Conservation (phyloP, 2,797 vertebrate species). For the Parauchenoglanis ngamensis region DNA sequence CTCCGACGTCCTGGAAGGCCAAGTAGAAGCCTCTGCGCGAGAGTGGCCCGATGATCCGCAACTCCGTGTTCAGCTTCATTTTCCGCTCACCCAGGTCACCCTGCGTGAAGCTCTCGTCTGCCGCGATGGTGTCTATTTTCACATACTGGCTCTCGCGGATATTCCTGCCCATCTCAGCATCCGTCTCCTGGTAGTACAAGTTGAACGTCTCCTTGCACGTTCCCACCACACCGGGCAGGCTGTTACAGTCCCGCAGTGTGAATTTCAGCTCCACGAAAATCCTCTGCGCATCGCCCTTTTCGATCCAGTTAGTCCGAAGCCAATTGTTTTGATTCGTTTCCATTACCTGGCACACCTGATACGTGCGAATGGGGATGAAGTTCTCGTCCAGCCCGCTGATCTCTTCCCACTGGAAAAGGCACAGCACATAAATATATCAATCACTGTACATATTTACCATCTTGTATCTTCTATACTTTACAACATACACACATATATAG, state of each 20-base stretch:
- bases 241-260: slow-evolving; percentile 99
- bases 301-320: slow-evolving; percentile 99
- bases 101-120: slow-evolving; percentile 99
- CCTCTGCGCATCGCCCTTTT: slow-evolving; percentile 96
- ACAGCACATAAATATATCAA: slow-evolving; percentile 50
- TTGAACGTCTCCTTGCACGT: slow-evolving; percentile 99
- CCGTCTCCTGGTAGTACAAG: slow-evolving; percentile 98
- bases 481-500: background rate
- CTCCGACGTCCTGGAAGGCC: slow-evolving; percentile 98
- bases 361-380: slow-evolving; percentile 97
- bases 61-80: slow-evolving; percentile 99
- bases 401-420: slow-evolving; percentile 94
- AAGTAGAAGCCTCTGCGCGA: slow-evolving; percentile 96
- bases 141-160: slow-evolving; percentile 96
- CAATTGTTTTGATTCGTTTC: slow-evolving; percentile 99
- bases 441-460: background rate
- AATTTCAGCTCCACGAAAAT: slow-evolving; percentile 99
- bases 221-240: slow-evolving; percentile 96
- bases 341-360: slow-evolving; percentile 99
- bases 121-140: slow-evolving; percentile 99
- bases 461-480: no score
- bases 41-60: slow-evolving; percentile 95
- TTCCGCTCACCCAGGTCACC: slow-evolving; percentile 98
- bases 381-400: slow-evolving; percentile 99
- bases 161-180: slow-evolving; percentile 93